Base-by-base conservation (phyloP, 2,797 vertebrate genomes). In the Crax fasciolata region DNA sequence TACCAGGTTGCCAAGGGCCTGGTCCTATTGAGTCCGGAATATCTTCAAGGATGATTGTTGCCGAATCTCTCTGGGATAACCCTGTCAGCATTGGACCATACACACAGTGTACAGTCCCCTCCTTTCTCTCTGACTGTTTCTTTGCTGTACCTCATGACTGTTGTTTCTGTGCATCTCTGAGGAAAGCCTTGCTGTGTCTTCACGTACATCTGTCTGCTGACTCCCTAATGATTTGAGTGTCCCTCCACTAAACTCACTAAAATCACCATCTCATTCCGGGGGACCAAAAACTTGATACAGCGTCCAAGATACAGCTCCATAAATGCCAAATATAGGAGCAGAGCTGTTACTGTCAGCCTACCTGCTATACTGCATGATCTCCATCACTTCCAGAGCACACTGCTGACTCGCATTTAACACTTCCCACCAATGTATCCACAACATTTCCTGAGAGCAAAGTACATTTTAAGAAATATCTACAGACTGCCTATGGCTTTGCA, bases 211-310 rank as follows among this genome's bases (percentile, higher is more conserved):
- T 39, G 1, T 49, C n/a, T 59, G 65, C 39, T 15, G 76, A 12
- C 4, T 28, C 21, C 1, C 3, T 38, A n/a, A 2, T 23, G 5
- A 58, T 27, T 20, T 41, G 4, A 0, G 38, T 20, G 25, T 10
- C 38, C 52, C 21, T 38, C 58, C 61, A 9, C 18, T 23, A 8
- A 28, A 38, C 32, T 63, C 9, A 10, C 6, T 9, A 38, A 44
- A 46, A 10, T 68, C n/a, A 5, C 35, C 32, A 78, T 57, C 14
- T 61, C 5, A 13, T 12, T 24, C 24, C 3, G 15, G 54, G 14
- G 16, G 3, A 30, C 6, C 23, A 11, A 83, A 68, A 67, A 58
- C 14, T 46, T 35, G 28, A 14, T 3, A 3, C 32, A 72, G 9
- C 17, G 44, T 10, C 30, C n/a, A 41, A 30, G 24, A 30, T 61